Evolutionary conservation across 1,140 invertebrate species (phyloP).

Genomic region (Pseudomyrmex pallidus): DNA sequence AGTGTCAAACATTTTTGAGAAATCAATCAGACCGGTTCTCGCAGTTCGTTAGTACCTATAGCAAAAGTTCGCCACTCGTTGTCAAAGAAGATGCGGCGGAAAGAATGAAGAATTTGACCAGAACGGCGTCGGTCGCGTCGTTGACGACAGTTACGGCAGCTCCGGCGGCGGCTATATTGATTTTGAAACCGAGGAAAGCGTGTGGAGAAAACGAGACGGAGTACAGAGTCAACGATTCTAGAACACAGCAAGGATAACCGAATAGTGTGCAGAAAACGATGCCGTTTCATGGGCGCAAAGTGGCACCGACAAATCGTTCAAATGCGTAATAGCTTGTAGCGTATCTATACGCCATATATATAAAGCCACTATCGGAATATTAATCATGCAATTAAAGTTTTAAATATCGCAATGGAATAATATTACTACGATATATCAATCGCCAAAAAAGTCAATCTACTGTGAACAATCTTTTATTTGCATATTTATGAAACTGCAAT

Average conservation of each 20-base stretch:
- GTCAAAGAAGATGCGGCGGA: constrained; percentile 36
- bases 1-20: constrained; percentile 21
- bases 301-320: constrained; percentile 8
- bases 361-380: constrained; percentile 4
- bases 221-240: constrained; percentile 33
- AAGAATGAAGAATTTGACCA: constrained; percentile 63
- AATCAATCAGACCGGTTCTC: constrained; percentile 10
- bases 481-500: constrained; percentile 31
- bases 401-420: constrained; percentile 20
- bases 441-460: constrained; percentile 35
- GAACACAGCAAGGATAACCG: constrained; percentile 27
- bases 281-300: background rate
- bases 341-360: background rate
- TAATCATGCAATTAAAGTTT: constrained; percentile 39
- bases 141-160: constrained; percentile 19
- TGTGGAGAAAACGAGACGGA: constrained; percentile 19
- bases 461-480: constrained; percentile 10
- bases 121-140: constrained; percentile 62
- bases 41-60: constrained; percentile 22
- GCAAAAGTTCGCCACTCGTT: constrained; percentile 31
- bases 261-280: background rate
- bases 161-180: constrained; percentile 71
- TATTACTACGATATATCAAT: constrained; percentile 25
- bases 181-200: constrained; percentile 64
- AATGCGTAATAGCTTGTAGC: constrained; percentile 30